Evolutionary conservation across 2,888 invertebrate species (phyloP), one percentile per base, ranked within the genome.

Genomic region (Ceratothoa steindachneri): DNA sequence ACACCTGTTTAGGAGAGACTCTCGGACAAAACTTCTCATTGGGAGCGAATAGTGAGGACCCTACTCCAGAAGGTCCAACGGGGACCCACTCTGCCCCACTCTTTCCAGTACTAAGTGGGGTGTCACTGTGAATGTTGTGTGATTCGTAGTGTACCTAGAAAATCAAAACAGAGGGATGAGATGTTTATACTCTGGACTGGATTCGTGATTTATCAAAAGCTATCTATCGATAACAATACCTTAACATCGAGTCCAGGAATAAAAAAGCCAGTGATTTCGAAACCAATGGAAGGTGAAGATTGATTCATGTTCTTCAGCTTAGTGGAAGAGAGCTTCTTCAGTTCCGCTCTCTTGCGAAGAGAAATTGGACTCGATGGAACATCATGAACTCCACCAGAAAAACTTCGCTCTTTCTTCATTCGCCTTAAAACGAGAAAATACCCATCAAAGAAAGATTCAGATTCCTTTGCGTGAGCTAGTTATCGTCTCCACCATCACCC

Each of bases 241-340:
- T 93, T 93, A 31, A 95, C 92, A 84, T 95, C 93, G 81, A 96
- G 86, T 0, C 95, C 95, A 1, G 95, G 95, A 83, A 95, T 93
- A 81, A 93, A 90, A 85, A 95, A 95, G 77, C 93, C 91, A 2
- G 95, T 67, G 64, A 64, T 30, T 64, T 12, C 70, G 55, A 28
- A 55, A 31, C 29, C 55, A 82, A 69, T 81, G 83, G 82, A 84
- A 83, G 81, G 77, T 84, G 85, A n/a, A 84, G 79, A 80, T 85
- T 85, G 75, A 84, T 55, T 2, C 5, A 28, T 29, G 24, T 74
- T 67, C 41, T 73, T 70, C 4, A 70, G 31, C 30, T 73, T 67
- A 15, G 27, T 67, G 41, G 30, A 24, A 19, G 15, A 19, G 72
- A 19, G 19, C n/a, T 24, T 3, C 15, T n/a, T 51, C 1, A n/a